phyloP scores from a whole-genome alignment of 2,113 vertebrate genomes.

The Xerus inauris region DNA sequence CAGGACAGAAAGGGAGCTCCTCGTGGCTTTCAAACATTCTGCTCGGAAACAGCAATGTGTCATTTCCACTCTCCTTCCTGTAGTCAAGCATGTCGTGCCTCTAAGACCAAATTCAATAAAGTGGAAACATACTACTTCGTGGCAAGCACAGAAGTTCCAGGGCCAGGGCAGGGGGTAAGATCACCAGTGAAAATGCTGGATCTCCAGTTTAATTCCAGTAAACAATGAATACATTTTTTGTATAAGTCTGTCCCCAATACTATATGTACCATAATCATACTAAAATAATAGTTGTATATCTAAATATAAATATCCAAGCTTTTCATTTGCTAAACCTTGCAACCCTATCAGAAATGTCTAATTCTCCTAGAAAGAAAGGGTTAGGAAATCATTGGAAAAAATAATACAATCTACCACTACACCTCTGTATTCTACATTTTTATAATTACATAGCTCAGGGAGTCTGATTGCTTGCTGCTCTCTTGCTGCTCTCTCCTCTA shows the following conservation, averaged over 20 bases:
- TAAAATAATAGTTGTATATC: not conserved
- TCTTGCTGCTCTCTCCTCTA: not conserved
- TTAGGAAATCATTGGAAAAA: not conserved
- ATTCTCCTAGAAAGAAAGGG: not conserved
- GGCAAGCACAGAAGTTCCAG: fast-evolving
- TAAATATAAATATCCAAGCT: not conserved
- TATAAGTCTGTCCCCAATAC: not conserved
- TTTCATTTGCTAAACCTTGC: not conserved
- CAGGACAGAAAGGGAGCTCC: not conserved
- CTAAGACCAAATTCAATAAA: not conserved
- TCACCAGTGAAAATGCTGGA: not conserved
- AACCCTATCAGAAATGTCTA: not conserved
- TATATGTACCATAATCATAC: not conserved
- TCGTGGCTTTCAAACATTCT: not conserved
- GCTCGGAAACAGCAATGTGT: not conserved
- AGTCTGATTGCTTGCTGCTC: not conserved
- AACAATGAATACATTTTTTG: not conserved
- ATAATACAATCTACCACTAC: not conserved
- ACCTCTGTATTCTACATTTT: not conserved
- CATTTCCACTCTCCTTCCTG: too few relatives aligned
- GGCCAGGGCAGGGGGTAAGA: too few relatives aligned
- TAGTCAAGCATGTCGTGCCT: not conserved
- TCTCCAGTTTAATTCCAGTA: not conserved
- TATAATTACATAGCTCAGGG: not conserved
- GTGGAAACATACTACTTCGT: fast-evolving